Evolutionary conservation across 2,888 invertebrate species (phyloP).

Genomic region (Poecilus cupreus): DNA sequence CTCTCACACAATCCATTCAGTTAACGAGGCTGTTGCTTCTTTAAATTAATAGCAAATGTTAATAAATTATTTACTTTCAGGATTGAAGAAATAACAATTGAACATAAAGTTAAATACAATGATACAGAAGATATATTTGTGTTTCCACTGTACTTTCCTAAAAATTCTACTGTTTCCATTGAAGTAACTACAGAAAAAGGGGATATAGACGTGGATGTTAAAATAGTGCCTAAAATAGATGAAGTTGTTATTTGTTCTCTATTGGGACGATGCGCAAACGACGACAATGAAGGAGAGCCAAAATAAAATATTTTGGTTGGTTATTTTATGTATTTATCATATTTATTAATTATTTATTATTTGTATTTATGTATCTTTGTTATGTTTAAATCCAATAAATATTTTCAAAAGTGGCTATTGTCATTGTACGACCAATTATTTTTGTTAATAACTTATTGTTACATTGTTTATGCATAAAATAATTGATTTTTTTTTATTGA

Average conservation of each 20-base stretch:
- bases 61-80: not conserved
- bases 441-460: too few species aligned
- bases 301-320: not conserved
- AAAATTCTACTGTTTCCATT: not conserved
- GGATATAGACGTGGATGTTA: not conserved
- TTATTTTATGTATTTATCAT: slow-evolving; percentile 15
- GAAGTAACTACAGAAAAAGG: not conserved
- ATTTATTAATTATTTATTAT: not conserved
- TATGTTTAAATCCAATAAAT: too few species aligned
- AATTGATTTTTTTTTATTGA: too few species aligned
- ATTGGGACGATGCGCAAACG: slow-evolving; percentile 9
- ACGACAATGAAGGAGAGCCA: not conserved
- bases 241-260: slow-evolving; percentile 30
- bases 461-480: too few species aligned
- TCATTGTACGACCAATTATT: too few species aligned
- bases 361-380: not conserved
- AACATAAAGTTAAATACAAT: not conserved
- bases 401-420: too few species aligned
- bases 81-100: not conserved
- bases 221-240: slow-evolving; percentile 11
- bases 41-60: not conserved
- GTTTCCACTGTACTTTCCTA: not conserved
- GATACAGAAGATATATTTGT: not conserved
- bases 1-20: too few species aligned
- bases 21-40: too few species aligned